Base-by-base conservation (phyloP, 2,888 invertebrate species). In the Volucella inanis region DNA sequence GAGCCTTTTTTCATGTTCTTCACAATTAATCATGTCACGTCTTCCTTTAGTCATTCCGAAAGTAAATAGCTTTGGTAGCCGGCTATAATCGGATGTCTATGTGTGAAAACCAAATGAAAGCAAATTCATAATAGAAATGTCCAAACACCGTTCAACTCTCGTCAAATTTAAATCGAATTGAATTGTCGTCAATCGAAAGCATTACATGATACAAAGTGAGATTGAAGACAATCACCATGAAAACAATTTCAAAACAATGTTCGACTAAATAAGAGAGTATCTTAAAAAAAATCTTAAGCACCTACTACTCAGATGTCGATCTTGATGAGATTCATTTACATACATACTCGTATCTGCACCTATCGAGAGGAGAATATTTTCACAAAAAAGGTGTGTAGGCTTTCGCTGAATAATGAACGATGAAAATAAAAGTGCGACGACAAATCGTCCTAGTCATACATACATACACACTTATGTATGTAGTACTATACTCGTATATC, bases 11-110 rank as follows among this genome's bases (percentile, higher is more conserved):
- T 41, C 57, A 31, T 18, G 45, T 39, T 50, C 45, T 52, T 67
- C 67, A 50, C 76, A 68, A 75, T 76, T 76, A 76, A 76, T 76
- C 76, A 76, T 76, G 76, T 76, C 76, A 76, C 76, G 76, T 76
- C 67, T 67, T 68, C 59, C 54, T 31, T 45, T 61, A 39, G 43
- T 50, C 55, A 57, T 75, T 75, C n/a, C 67, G 41, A 68, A 76
- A 52, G 3, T 22, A 57, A 75, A 67, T 68, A 52, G 38, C 65
- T 49, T 52, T 74, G 61, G 54, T 45, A 54, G 47, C 76, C 59
- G 47, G 38, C 67, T 31, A 50, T 45, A 65, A 65, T 57, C 75
- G 50, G 15, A 14, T 75, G 64, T 49, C 10, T 41, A 6, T 10
- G 38, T 18, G 47, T 12, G 38, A 55, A 31, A 38, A 22, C 39